Evolutionary conservation across 2,888 invertebrate species (phyloP).

Genomic region (Psylliodes chrysocephalus): DNA sequence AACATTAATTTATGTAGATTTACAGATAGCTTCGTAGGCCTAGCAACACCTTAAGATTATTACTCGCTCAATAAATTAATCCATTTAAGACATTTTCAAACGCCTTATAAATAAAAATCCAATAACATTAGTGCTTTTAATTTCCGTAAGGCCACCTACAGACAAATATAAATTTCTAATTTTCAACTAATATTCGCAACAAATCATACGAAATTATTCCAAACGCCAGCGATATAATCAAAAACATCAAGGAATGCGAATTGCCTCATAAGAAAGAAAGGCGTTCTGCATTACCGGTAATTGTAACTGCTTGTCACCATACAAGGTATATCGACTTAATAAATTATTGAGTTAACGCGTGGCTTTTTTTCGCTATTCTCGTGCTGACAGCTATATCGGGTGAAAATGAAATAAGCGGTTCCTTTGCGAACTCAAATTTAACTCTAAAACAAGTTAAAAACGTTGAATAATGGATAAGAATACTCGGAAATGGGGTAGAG

Average conservation of each 20-base stretch:
- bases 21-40: too few species aligned
- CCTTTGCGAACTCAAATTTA: constrained; percentile 25
- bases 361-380: constrained; percentile 51
- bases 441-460: constrained; percentile 15
- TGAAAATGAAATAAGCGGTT: constrained; percentile 36
- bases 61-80: neutral
- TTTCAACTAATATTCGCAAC: constrained; percentile 6
- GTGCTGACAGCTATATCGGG: constrained; percentile 46
- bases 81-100: neutral
- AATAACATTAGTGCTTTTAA: neutral
- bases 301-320: constrained; percentile 53
- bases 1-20: too few species aligned
- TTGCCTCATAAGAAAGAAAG: constrained; percentile 41
- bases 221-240: constrained; percentile 28
- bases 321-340: constrained; percentile 54
- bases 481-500: neutral
- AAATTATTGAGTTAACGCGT: constrained; percentile 55
- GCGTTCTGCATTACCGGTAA: constrained; percentile 49
- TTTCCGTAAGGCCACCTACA: neutral
- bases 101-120: neutral
- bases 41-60: neutral
- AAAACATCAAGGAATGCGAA: constrained; percentile 39
- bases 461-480: constrained; percentile 31
- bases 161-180: constrained; percentile 5
- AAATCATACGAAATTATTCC: constrained; percentile 20